Evolutionary conservation across 1,140 invertebrate species (phyloP), one percentile per base, ranked within the genome.

Genomic region (Papilio polytes): DNA sequence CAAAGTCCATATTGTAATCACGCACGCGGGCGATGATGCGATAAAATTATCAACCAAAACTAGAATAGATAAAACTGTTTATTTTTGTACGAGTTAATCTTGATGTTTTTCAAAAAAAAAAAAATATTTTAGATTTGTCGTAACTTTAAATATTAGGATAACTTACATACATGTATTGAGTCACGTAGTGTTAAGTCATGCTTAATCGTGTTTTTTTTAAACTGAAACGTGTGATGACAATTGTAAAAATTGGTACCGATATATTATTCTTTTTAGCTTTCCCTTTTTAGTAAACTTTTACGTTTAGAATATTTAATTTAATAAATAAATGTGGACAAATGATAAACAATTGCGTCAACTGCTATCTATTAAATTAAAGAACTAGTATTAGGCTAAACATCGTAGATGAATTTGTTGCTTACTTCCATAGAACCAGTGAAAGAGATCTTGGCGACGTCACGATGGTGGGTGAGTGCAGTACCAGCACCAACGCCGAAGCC

Each of bases 401-500:
- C 36, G 36, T 41, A 20, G n/a, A 59, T 20, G 8, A 59, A 20
- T 20, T 13, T 66, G 0, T 10, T 31, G 18, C 72, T 82, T 83
- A 90, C 90, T 81, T 90, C 85, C 36, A 87, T 44, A 0, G 89
- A 84, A 95, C 91, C 91, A 73, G 90, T 91, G 78, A 91, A 92
- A 3, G 89, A 99, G 96, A 98, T 96, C 94, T 98, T 98, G 83
- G 63, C 63, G 4, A 70, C 63, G 2, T 70, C 63, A 15, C 3
- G 63, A 4, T 70, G 63, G 63, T 70, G 63, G 6, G 63, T 70
- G 13, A 70, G 94, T 3, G 98, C 97, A 13, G 96, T 97, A 12
- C 98, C 98, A 22, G 98, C 97, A 63, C 97, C 97, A 7, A 95
- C 95, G 2, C 98, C 98, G 20, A 78, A 85, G 97, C 97, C 6